Conservation (phyloP, 2,113 vertebrate species). For the Cochlearius cochlearius region DNA sequence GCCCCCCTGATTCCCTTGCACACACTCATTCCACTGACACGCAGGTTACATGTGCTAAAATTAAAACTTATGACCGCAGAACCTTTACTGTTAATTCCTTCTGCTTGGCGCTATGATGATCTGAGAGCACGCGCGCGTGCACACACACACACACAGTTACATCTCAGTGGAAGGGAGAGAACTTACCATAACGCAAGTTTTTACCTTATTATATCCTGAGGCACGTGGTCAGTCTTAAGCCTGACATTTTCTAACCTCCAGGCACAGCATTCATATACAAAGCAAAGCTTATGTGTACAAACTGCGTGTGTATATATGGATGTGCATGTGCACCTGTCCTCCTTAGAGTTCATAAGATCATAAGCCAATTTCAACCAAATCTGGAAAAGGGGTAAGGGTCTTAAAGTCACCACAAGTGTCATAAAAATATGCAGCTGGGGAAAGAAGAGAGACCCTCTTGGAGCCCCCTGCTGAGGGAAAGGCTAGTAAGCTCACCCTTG, state of each 20-base stretch:
- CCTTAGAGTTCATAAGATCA: neutral
- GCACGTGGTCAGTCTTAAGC: neutral
- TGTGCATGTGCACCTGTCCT: neutral
- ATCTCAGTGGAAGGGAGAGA: neutral
- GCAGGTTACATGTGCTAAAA: neutral
- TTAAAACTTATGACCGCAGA: neutral
- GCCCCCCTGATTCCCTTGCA: neutral
- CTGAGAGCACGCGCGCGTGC: fast-evolving
- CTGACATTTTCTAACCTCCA: neutral
- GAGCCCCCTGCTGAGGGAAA: conserved; percentile 42
- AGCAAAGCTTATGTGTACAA: neutral
- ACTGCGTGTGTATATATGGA: neutral
- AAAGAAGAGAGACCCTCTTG: conserved; percentile 38
- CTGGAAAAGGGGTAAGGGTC: neutral
- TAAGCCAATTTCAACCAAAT: neutral
- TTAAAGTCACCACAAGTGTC: neutral
- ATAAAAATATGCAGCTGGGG: neutral
- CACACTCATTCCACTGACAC: neutral
- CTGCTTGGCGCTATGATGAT: neutral
- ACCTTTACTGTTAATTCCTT: neutral
- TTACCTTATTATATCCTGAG: neutral
- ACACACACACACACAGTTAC: neutral
- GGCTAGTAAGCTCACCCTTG: conserved; percentile 61
- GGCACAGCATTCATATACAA: neutral
- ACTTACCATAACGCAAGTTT: neutral